These are phyloP conservation scores for Frankliniella intonsa DNA, from an alignment of 2,888 invertebrate species.

Conservation along the genomic window DNA sequence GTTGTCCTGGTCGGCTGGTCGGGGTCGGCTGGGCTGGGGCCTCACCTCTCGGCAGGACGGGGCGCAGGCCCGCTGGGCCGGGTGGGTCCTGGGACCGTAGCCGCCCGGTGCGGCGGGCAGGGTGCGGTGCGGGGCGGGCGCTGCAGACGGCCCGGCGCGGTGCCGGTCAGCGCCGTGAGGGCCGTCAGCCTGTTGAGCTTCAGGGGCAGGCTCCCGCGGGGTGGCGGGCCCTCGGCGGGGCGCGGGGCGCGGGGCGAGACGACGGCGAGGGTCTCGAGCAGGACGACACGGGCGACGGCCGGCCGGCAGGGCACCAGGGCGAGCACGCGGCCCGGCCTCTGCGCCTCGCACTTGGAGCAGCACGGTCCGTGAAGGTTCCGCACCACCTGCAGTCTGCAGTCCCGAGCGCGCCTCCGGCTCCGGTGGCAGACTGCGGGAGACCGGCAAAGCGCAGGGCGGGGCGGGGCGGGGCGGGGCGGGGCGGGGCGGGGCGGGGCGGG, in stretches of 20 bases:
- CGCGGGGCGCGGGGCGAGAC: no score
- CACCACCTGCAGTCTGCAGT: no score
- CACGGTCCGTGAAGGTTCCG: no score
- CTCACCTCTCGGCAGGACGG: neutral
- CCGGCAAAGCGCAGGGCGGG: neutral
- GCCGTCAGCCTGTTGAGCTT: neutral
- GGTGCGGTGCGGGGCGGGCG: no score
- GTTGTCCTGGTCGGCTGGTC: no score
- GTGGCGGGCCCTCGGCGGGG: neutral
- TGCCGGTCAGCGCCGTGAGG: neutral
- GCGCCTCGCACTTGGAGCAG: no score
- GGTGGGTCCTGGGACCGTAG: no score
- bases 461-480: neutral
- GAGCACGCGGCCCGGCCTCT: neutral
- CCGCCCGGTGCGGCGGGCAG: no score
- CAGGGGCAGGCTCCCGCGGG: neutral
- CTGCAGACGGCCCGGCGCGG: neutral
- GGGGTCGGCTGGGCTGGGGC: neutral
- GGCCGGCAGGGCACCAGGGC: neutral
- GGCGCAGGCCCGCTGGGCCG: neutral
- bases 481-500: neutral
- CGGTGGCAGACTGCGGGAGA: neutral
- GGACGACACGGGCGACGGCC: neutral
- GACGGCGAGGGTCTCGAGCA: neutral
- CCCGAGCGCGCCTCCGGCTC: no score